These are phyloP conservation scores for Toxotes lorentzi DNA, from an alignment of 2,797 vertebrate genomes.

Conservation along the genomic window DNA sequence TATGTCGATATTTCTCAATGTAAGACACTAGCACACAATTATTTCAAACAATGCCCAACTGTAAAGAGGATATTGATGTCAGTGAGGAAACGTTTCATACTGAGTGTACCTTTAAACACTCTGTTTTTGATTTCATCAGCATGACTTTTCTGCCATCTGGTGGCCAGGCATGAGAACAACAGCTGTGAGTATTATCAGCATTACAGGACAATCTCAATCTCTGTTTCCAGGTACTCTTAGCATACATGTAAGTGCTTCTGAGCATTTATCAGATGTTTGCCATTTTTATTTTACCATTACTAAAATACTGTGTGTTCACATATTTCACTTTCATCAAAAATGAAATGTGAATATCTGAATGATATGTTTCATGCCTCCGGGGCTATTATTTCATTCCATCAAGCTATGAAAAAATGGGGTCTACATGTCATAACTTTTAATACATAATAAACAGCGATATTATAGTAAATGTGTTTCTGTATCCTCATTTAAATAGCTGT, in stretches of 20 bases:
- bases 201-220: background rate
- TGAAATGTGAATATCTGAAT: background rate
- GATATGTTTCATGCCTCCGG: background rate
- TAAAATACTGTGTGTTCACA: background rate
- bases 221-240: background rate
- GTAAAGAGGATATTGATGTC: background rate
- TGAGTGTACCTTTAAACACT: slow-evolving; percentile 11
- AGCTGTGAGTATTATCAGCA: background rate
- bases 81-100: background rate
- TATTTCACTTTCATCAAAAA: background rate
- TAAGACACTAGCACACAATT: background rate
- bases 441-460: background rate
- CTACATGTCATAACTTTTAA: background rate
- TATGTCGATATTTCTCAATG: background rate
- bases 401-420: background rate
- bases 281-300: background rate
- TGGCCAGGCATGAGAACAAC: slow-evolving; percentile 47
- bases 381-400: background rate
- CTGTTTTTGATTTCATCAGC: slow-evolving; percentile 6
- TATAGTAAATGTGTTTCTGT: background rate
- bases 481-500: background rate
- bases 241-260: background rate
- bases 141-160: slow-evolving; percentile 67
- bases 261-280: background rate
- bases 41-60: background rate